These are phyloP conservation scores for Cepphus grylle DNA, from an alignment of 2,113 vertebrate genomes.

Conservation along the genomic window DNA sequence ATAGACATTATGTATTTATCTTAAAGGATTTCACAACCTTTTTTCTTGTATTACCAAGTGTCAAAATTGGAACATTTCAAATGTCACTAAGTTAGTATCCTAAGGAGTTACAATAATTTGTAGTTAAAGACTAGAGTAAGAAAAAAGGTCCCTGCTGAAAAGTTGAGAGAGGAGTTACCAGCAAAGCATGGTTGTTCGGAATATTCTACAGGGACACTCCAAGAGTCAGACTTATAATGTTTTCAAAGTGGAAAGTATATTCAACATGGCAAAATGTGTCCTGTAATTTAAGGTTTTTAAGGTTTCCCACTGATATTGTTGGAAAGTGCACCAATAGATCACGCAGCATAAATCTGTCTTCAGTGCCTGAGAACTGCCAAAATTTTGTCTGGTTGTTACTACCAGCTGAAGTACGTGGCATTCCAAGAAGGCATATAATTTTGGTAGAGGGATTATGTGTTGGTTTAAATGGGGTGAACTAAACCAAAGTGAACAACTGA, in stretches of 20 bases:
- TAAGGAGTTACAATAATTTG: background rate
- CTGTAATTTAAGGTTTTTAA: background rate
- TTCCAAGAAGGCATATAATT: background rate
- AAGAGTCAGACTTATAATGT: background rate
- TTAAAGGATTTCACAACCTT: background rate
- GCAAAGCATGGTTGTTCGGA: background rate
- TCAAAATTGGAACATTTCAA: background rate
- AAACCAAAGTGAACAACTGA: background rate
- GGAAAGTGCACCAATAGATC: background rate
- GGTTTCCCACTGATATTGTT: background rate
- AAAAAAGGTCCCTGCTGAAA: background rate
- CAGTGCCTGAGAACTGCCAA: background rate
- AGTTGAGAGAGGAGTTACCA: background rate
- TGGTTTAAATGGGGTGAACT: background rate
- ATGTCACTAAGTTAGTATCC: background rate
- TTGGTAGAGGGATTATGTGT: background rate
- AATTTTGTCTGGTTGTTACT: background rate
- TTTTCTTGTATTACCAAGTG: background rate
- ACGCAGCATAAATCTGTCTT: background rate
- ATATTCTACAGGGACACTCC: background rate
- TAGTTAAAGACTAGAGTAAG: background rate
- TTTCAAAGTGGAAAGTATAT: background rate
- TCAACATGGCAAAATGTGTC: background rate
- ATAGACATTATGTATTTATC: background rate
- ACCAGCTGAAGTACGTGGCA: background rate